Evolutionary conservation across 2,113 vertebrate species (phyloP).

Genomic region (Oryzias celebensis): DNA sequence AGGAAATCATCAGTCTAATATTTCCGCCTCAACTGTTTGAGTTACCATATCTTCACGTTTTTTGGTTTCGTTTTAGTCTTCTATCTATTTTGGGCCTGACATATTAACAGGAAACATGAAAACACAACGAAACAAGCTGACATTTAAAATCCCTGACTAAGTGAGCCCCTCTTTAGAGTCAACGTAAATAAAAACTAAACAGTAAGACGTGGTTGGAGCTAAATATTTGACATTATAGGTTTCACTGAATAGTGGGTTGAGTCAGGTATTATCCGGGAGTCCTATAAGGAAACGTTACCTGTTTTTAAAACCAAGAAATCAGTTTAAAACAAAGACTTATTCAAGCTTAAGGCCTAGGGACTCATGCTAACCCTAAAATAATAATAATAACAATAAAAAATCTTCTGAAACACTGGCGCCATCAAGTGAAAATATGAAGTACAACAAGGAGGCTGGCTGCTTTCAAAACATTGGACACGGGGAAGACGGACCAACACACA

Average conservation of each 20-base stretch:
- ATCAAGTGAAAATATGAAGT: slow-evolving; percentile 45
- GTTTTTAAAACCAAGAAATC: slow-evolving; percentile 24
- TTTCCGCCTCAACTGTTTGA: slow-evolving; percentile 23
- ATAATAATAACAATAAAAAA: background rate
- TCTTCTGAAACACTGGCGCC: slow-evolving; percentile 39
- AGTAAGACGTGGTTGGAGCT: slow-evolving; percentile 7
- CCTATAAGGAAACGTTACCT: slow-evolving; percentile 7
- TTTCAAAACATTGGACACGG: slow-evolving; percentile 13
- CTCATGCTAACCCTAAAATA: slow-evolving; percentile 30
- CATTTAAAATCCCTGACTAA: slow-evolving; percentile 52
- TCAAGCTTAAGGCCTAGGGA: slow-evolving; percentile 35
- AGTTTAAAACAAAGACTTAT: slow-evolving; percentile 49
- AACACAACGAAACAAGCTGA: slow-evolving; percentile 45
- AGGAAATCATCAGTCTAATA: slow-evolving; percentile 18
- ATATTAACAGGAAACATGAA: slow-evolving; percentile 27
- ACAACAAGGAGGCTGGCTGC: slow-evolving; percentile 32
- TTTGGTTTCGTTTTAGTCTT: slow-evolving; percentile 44
- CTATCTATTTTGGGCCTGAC: slow-evolving; percentile 46
- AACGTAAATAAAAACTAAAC: slow-evolving; percentile 30
- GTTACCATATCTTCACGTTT: slow-evolving; percentile 32
- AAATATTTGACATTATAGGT: slow-evolving; percentile 7
- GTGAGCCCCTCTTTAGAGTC: slow-evolving; percentile 27
- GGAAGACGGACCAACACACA: slow-evolving; percentile 17
- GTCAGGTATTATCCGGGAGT: slow-evolving; percentile 1
- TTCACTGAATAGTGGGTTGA: background rate